phyloP scores from a whole-genome alignment of 2,797 vertebrate species.

The Microctenopoma stevenorrisi region DNA sequence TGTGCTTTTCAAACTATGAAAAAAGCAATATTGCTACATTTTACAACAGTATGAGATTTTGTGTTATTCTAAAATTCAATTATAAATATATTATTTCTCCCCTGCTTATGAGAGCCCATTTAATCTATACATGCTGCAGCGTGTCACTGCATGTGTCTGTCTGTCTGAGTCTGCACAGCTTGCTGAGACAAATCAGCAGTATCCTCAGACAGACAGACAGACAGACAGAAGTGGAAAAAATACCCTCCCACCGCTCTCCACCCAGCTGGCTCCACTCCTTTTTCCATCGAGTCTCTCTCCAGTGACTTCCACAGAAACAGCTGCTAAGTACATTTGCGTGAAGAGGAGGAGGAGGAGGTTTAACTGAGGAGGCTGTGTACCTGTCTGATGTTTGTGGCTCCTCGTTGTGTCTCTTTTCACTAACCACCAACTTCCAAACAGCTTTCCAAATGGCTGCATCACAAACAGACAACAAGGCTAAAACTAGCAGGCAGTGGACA shows the following conservation, averaged over 20 bases:
- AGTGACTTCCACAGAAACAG: conserved; percentile 73
- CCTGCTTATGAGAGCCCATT: conserved; percentile 17
- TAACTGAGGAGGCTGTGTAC: conserved; percentile 47
- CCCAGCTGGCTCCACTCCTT: conserved; percentile 72
- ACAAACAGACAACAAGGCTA: conserved; percentile 27
- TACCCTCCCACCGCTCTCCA: conserved; percentile 66
- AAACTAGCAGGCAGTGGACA: conserved; percentile 20
- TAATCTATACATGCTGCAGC: conserved; percentile 14
- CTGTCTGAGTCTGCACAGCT: conserved; percentile 38
- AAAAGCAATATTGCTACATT: not conserved
- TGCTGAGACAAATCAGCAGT: conserved; percentile 47
- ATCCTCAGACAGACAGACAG: conserved; percentile 45
- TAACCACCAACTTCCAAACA: conserved; percentile 28
- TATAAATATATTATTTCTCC: not conserved
- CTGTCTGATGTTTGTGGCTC: conserved; percentile 61
- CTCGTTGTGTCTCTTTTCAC: conserved; percentile 36
- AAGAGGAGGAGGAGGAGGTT: conserved; percentile 12
- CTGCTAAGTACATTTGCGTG: conserved; percentile 74
- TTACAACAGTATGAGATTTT: not conserved
- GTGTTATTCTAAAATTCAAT: conserved; percentile 13
- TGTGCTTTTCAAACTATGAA: not conserved
- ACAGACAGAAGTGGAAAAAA: conserved; percentile 73
- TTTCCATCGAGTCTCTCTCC: conserved; percentile 74
- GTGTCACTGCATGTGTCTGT: conserved; percentile 21
- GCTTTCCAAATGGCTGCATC: conserved; percentile 35